Conservation (phyloP, 2,888 invertebrate genomes). For the Acrobasis consociella region DNA sequence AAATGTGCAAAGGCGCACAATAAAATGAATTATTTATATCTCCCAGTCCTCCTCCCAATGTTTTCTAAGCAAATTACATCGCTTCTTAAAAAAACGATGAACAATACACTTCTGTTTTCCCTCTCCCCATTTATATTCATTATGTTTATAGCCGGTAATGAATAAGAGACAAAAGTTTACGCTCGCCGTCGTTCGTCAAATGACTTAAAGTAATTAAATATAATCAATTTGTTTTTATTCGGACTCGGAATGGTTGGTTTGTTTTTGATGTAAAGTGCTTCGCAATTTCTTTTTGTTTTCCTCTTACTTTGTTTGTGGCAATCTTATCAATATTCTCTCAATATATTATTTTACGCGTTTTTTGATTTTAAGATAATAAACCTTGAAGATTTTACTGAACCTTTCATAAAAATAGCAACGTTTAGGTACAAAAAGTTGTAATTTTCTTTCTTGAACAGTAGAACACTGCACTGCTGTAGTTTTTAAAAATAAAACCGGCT, state of each 20-base stretch:
- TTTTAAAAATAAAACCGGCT: no score
- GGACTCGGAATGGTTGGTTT: neutral
- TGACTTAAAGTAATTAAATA: slow-evolving; percentile 3
- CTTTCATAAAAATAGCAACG: no score
- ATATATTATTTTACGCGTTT: no score
- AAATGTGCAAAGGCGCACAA: slow-evolving; percentile 11
- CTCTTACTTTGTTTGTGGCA: neutral
- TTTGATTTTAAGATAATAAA: no score
- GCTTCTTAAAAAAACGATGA: slow-evolving; percentile 8
- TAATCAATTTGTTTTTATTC: neutral
- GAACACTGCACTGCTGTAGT: no score
- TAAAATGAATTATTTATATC: slow-evolving; percentile 20
- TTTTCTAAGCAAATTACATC: slow-evolving; percentile 12
- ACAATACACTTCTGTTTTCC: slow-evolving; percentile 16
- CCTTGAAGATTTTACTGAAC: no score
- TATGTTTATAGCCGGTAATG: slow-evolving; percentile 20
- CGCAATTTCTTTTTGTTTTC: neutral
- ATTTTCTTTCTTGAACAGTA: no score
- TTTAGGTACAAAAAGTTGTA: no score
- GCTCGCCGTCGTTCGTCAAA: neutral
- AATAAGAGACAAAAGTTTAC: slow-evolving; percentile 22
- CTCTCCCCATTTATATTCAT: slow-evolving; percentile 16
- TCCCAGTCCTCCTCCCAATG: neutral
- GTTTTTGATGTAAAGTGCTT: neutral
- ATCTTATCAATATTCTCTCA: no score